Percentiles rank a stretch among this genome's conserved stretches.
Conservation (phyloP, 2,888 invertebrate genomes). For the Actias luna region DNA sequence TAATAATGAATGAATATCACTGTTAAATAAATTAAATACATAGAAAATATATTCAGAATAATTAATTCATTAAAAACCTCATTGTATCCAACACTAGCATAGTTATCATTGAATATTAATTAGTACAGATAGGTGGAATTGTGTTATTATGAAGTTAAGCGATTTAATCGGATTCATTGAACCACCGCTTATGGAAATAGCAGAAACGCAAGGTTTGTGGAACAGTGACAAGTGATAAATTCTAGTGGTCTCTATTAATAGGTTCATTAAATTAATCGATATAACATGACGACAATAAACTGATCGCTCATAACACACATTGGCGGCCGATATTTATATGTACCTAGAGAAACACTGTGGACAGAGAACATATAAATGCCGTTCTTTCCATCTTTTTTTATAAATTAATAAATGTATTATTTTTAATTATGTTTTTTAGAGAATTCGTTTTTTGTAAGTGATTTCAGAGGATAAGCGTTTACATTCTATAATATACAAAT, state of each 20-base stretch:
- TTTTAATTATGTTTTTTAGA: not conserved
- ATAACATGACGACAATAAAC: slow-evolving; percentile 27
- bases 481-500: too few relatives aligned
- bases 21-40: too few relatives aligned
- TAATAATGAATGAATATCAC: too few relatives aligned
- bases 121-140: not conserved
- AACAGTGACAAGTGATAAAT: slow-evolving; percentile 54
- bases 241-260: slow-evolving; percentile 60
- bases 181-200: slow-evolving; percentile 1
- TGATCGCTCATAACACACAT: not conserved
- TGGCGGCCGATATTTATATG: too few relatives aligned
- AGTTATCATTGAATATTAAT: not conserved
- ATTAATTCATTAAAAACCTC: not conserved
- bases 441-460: not conserved
- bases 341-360: too few relatives aligned
- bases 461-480: too few relatives aligned
- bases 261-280: slow-evolving; percentile 52
- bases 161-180: not conserved
- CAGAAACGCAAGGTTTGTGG: slow-evolving; percentile 14
- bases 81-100: not conserved
- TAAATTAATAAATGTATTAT: not conserved
- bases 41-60: not conserved
- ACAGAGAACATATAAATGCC: not conserved
- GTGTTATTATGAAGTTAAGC: not conserved
- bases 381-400: not conserved